phyloP scores from a whole-genome alignment of 1,140 invertebrate genomes.

The Trissolcus basalis region DNA sequence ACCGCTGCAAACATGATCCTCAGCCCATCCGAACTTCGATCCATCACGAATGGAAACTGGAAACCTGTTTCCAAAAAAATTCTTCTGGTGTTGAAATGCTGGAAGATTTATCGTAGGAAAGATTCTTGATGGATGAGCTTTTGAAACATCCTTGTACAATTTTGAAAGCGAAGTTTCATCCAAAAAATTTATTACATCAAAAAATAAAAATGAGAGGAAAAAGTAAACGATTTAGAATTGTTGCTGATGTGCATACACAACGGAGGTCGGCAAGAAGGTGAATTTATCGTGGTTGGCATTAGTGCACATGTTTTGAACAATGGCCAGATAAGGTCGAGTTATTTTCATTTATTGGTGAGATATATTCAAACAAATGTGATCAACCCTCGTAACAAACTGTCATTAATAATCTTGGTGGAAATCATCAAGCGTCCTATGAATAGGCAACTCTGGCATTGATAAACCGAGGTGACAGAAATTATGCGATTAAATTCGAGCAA shows the following conservation, averaged over 20 bases:
- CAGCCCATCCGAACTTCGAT: not conserved
- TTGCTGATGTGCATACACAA: too few species aligned
- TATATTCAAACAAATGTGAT: constrained; percentile 46
- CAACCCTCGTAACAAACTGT: constrained; percentile 42
- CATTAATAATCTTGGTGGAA: constrained; percentile 48
- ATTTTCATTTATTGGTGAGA: constrained; percentile 56
- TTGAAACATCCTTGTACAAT: too few species aligned
- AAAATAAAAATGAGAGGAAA: too few species aligned
- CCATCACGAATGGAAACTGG: constrained; percentile 13
- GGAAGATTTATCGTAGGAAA: constrained; percentile 1
- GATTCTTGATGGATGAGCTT: constrained; percentile 13
- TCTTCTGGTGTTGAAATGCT: not conserved
- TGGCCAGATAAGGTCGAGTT: constrained; percentile 29
- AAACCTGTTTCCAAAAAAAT: constrained; percentile 15
- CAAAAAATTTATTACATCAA: too few species aligned
- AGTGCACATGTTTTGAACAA: constrained; percentile 7
- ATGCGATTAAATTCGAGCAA: constrained; percentile 46
- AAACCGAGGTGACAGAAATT: constrained; percentile 57
- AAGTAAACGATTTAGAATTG: too few species aligned
- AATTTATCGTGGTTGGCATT: too few species aligned
- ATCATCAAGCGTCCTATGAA: constrained; percentile 36
- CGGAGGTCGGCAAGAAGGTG: too few species aligned
- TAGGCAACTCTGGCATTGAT: constrained; percentile 49
- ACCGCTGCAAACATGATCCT: too few species aligned
- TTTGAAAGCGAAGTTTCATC: too few species aligned